Evolutionary conservation across 1,140 invertebrate genomes (phyloP).

Genomic region (Samia ricini): DNA sequence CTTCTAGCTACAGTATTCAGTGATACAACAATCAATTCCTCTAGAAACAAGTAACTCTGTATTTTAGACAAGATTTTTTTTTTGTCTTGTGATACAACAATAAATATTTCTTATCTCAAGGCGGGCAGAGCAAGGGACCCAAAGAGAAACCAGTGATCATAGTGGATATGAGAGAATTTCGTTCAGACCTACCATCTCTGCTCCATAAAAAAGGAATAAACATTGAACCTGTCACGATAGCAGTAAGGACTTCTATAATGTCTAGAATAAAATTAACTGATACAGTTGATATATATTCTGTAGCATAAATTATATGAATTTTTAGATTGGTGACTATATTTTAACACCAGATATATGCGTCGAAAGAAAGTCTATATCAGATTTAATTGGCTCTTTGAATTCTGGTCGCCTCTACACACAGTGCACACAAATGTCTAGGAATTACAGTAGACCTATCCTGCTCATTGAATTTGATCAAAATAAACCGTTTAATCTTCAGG

Average conservation of each 20-base stretch:
- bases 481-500: conserved; percentile 93
- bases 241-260: conserved; percentile 75
- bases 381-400: conserved; percentile 97
- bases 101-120: conserved; percentile 31
- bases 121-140: conserved; percentile 52
- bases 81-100: background rate
- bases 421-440: conserved; percentile 91
- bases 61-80: too few relatives aligned
- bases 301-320: too few relatives aligned
- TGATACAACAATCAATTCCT: too few relatives aligned
- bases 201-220: conserved; percentile 96
- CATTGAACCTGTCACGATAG: conserved; percentile 94
- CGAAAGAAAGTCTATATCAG: conserved; percentile 97
- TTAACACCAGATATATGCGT: conserved; percentile 97
- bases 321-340: conserved; percentile 97
- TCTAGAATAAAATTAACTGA: background rate
- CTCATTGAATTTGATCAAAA: conserved; percentile 98
- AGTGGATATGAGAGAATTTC: conserved; percentile 99
- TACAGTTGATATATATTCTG: too few relatives aligned
- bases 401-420: conserved; percentile 97
- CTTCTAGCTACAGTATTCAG: too few relatives aligned
- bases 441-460: conserved; percentile 93
- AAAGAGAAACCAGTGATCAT: conserved; percentile 84
- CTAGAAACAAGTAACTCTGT: too few relatives aligned
- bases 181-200: conserved; percentile 96